Evolutionary conservation across 2,113 vertebrate species (phyloP).

Genomic region (Dasyornis broadbenti): DNA sequence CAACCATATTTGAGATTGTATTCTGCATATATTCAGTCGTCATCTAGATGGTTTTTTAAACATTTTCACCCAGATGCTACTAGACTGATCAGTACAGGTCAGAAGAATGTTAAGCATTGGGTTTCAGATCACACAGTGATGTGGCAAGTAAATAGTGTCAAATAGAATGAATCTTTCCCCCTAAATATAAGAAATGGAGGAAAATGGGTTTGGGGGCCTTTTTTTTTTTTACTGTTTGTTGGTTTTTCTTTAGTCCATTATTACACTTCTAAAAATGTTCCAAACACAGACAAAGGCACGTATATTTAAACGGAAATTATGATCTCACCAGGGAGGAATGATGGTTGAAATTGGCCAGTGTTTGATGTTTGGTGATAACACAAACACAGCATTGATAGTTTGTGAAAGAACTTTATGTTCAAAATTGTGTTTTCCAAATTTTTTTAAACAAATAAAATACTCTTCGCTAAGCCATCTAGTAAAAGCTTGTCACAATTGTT

Average conservation of each 20-base stretch:
- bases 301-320: background rate
- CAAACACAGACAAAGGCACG: background rate
- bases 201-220: background rate
- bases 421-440: background rate
- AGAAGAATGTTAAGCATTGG: background rate
- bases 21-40: background rate
- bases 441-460: background rate
- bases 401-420: background rate
- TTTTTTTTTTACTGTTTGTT: background rate
- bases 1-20: background rate
- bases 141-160: background rate
- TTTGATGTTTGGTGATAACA: background rate
- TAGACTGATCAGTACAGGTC: background rate
- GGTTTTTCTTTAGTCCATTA: background rate
- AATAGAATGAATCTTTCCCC: background rate
- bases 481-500: background rate
- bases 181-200: background rate
- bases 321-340: constrained; percentile 10
- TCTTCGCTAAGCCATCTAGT: background rate
- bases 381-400: background rate
- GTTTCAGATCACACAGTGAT: background rate
- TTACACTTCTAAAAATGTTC: background rate
- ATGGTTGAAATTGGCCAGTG: background rate
- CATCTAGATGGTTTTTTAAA: background rate
- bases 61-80: background rate